Conservation (phyloP, 2,888 invertebrate genomes). For the Lasioglossum vierecki region DNA sequence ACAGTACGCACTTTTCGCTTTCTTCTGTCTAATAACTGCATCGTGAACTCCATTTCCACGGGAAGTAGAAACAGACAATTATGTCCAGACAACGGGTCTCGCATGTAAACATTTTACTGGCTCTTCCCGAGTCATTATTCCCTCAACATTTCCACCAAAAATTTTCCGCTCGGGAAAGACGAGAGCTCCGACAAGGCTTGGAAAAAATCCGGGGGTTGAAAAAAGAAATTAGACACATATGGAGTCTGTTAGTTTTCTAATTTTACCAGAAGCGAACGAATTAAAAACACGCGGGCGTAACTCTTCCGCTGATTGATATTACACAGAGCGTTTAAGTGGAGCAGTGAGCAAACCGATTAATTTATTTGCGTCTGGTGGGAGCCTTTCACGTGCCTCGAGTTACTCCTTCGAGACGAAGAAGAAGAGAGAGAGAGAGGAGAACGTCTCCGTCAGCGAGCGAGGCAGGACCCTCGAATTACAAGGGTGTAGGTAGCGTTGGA, state of each 20-base stretch:
- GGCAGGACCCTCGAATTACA: constrained; percentile 39
- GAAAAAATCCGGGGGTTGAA: not conserved
- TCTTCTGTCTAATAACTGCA: not conserved
- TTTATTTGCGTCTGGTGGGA: not conserved
- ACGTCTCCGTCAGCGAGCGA: constrained; percentile 4
- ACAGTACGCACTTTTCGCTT: not conserved
- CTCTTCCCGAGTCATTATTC: not conserved
- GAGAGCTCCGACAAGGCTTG: not conserved
- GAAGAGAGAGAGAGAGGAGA: not conserved
- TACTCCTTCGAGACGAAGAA: not conserved
- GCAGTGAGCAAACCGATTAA: constrained; percentile 2
- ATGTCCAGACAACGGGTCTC: not conserved
- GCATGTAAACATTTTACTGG: not conserved
- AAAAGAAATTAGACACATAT: not conserved
- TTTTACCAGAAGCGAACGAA: not conserved
- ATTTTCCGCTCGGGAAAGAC: not conserved
- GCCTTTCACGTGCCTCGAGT: constrained; percentile 2
- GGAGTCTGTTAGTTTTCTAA: not conserved
- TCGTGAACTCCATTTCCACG: not conserved
- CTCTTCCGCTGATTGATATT: constrained; percentile 1
- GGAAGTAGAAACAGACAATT: not conserved
- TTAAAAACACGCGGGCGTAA: not conserved
- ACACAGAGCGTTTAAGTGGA: not conserved
- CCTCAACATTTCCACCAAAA: not conserved
- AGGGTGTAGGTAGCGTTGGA: constrained; percentile 35